Evolutionary conservation across 1,140 invertebrate species (phyloP), one percentile per base, ranked within the genome.

Genomic region (Zaprionus gabonicus): DNA sequence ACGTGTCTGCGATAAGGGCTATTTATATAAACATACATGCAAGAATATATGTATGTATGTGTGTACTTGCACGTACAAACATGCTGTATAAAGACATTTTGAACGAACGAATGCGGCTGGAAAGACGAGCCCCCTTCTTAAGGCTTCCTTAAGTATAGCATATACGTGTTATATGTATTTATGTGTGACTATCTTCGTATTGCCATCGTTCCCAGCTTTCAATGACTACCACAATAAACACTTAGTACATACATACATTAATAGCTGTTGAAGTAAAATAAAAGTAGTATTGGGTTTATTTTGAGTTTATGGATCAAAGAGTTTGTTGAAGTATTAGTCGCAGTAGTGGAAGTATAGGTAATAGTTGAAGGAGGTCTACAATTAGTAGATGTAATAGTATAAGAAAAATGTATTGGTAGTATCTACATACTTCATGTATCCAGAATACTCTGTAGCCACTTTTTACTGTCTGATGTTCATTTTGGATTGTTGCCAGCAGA

Each of bases 61-160:
- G 12, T 66, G 28, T 56, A 66, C 34, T 23, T 20, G n/a, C 25
- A 28, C 27, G 41, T 34, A 56, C 13, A 56, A 20, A 57, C n/a
- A 72, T 28, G 44, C 15, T 17, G n/a, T 46, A 36, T 28, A 13
- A 44, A 41, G 15, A 23, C 12, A 34, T 20, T 13, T 4, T 53
- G 5, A 36, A 34, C 65, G 38, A 27, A 46, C 65, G 53, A 57
- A 62, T 60, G 56, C 49, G 34, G 15, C 44, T 46, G 49, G 80
- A 67, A 81, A 81, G 83, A 78, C 83, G 78, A 88, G 80, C 83
- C 83, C 62, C 80, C 46, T 25, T 64, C 46, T 25, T 64, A 44
- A 31, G 41, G 36, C 76, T 70, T 28, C 23, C 58, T 15, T 15
- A 27, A 25, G 53, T 46, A 46, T 9, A 2, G 17, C 27, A 56